Base-by-base conservation (phyloP, 2,888 invertebrate species). In the Nezara viridula region DNA sequence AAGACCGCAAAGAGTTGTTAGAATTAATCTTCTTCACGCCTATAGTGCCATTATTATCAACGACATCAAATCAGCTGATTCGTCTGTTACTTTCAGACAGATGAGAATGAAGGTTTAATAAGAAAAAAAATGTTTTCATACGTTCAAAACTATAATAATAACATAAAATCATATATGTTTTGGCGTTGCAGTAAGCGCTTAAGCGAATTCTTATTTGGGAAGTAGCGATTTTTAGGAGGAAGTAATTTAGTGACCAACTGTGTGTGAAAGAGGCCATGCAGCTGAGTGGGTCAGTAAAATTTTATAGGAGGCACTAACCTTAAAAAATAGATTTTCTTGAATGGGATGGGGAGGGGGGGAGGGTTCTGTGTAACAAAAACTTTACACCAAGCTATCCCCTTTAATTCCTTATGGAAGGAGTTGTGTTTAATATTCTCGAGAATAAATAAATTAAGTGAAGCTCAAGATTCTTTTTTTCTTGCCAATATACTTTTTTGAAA, bases 261-360 rank as follows among this genome's bases (percentile, higher is more conserved):
- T 7, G 2, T 32, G 66, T 73, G 37, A 73, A 73, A 2, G 66
- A 19, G 21, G 7, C 27, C 4, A 16, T 27, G 60, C 14, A 7
- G 19, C 37, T 19, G 32, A 73, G 32, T 37, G 1, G 66, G 32
- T 37, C 19, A 12, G 21, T 37, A 73, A 16, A 73, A 73, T 73
- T 73, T 73, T 73, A 66, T 73, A 1, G 32, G 0, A 7, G 37
- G 66, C 7, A 73, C 24, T 73, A 73, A 73, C 16, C 66, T 37
- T 73, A 73, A 73, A 60, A 73, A 73, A 73, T 73, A 73, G 66
- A 73, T 73, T 73, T 37, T 6, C 66, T 19, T 19, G 66, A 14
- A 73, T 37, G 37, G 27, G 27, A 27, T n/a, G 32, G 5, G 66
- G 14, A 4, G 27, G 3, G 12, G 9, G 12, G n/a, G 27, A 60